These are phyloP conservation scores for Eurystomus glaucurus DNA, from an alignment of 2,797 vertebrate genomes.

Conservation along the genomic window DNA sequence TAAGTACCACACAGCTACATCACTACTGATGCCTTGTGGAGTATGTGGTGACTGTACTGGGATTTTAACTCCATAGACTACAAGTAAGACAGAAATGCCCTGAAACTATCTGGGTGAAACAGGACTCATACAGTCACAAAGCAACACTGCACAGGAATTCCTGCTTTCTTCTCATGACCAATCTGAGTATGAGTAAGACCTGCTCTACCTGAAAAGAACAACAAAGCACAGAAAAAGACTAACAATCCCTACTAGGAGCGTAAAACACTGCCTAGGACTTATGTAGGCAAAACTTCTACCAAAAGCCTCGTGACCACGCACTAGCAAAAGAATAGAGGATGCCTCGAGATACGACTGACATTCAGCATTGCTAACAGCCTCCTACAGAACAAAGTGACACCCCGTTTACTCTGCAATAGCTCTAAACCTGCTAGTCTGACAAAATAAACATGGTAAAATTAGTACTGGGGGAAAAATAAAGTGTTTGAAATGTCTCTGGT, in stretches of 20 bases:
- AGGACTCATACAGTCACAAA: conserved; percentile 37
- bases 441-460: conserved; percentile 32
- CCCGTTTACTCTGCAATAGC: conserved; percentile 2
- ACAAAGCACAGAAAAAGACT: conserved; percentile 11
- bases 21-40: background rate
- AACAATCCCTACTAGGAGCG: background rate
- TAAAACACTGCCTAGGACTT: conserved; percentile 30
- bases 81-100: conserved; percentile 21
- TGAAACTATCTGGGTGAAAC: conserved; percentile 25
- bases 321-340: conserved; percentile 4
- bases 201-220: conserved; percentile 33
- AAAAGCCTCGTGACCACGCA: background rate
- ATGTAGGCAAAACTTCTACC: background rate
- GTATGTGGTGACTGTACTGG: background rate
- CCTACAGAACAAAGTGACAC: conserved; percentile 35
- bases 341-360: background rate
- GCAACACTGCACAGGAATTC: conserved; percentile 19
- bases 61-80: conserved; percentile 11
- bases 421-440: conserved; percentile 41
- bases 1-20: conserved; percentile 11
- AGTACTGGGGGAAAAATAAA: background rate
- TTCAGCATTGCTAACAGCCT: conserved; percentile 8
- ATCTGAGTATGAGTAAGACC: background rate
- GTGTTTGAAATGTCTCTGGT: conserved; percentile 19
- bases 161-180: conserved; percentile 4